These are phyloP conservation scores for Drosophila putrida DNA, from an alignment of 2,888 invertebrate genomes.

Conservation along the genomic window DNA sequence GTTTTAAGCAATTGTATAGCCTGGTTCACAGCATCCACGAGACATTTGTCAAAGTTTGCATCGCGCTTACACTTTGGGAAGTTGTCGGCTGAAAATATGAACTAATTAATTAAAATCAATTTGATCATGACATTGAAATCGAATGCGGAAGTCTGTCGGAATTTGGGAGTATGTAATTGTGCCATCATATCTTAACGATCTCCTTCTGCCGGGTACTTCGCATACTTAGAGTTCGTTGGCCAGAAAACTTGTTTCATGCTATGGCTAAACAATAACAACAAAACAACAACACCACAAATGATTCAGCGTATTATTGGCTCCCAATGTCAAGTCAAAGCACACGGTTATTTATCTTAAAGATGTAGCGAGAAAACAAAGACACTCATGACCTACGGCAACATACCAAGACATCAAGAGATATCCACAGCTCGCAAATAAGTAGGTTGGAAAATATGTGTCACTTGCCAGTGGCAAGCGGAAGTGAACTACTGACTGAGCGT, in stretches of 20 bases:
- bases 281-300: conserved; percentile 38
- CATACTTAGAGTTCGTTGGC: conserved; percentile 54
- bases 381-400: conserved; percentile 74
- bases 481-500: conserved; percentile 44
- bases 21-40: conserved; percentile 87
- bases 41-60: conserved; percentile 87
- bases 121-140: conserved; percentile 69
- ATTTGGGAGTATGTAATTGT: conserved; percentile 60
- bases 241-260: conserved; percentile 62
- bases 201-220: conserved; percentile 40
- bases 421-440: conserved; percentile 12
- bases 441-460: conserved; percentile 49
- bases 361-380: conserved; percentile 44
- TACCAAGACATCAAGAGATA: conserved; percentile 7
- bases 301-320: conserved; percentile 58
- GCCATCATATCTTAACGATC: conserved; percentile 31
- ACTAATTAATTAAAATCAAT: conserved; percentile 16
- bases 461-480: conserved; percentile 40
- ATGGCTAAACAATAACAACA: conserved; percentile 33
- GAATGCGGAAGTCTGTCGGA: conserved; percentile 53
- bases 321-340: conserved; percentile 77
- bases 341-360: conserved; percentile 52
- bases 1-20: conserved; percentile 87
- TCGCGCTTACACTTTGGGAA: conserved; percentile 88
- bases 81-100: conserved; percentile 86